Evolutionary conservation across 2,113 vertebrate genomes (phyloP).

Genomic region (Misgurnus anguillicaudatus): DNA sequence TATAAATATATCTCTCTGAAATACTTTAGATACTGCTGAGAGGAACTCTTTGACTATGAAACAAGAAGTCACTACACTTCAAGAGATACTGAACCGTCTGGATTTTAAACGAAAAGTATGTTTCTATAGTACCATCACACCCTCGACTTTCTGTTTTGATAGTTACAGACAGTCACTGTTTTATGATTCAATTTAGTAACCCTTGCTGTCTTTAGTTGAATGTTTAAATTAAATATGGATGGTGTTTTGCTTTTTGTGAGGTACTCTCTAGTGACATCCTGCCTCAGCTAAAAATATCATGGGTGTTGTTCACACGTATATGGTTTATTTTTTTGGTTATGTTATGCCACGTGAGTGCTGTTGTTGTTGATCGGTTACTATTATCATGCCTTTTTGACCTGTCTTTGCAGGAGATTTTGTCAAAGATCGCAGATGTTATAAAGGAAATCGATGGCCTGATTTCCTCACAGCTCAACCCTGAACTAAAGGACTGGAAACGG

Average conservation of each 20-base stretch:
- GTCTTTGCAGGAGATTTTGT: slow-evolving; percentile 82
- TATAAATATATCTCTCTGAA: slow-evolving; percentile 41
- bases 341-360: not conserved
- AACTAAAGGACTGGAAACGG: slow-evolving; percentile 92
- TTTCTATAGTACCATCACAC: not conserved
- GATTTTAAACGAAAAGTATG: slow-evolving; percentile 94
- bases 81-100: slow-evolving; percentile 93
- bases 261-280: too few relatives aligned
- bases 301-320: slow-evolving; percentile 20
- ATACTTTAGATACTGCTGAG: slow-evolving; percentile 80
- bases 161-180: too few relatives aligned
- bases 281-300: too few relatives aligned
- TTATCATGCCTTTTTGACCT: not conserved
- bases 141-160: too few relatives aligned
- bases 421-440: slow-evolving; percentile 87
- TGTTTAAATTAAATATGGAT: too few relatives aligned
- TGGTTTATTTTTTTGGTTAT: not conserved
- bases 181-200: too few relatives aligned
- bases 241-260: too few relatives aligned
- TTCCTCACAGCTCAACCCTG: slow-evolving; percentile 83
- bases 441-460: slow-evolving; percentile 87
- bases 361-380: not conserved
- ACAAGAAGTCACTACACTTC: slow-evolving; percentile 87
- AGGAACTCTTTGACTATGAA: slow-evolving; percentile 83
- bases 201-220: too few relatives aligned